Evolutionary conservation across 1,140 invertebrate genomes (phyloP).

Genomic region (Apis dorsata): DNA sequence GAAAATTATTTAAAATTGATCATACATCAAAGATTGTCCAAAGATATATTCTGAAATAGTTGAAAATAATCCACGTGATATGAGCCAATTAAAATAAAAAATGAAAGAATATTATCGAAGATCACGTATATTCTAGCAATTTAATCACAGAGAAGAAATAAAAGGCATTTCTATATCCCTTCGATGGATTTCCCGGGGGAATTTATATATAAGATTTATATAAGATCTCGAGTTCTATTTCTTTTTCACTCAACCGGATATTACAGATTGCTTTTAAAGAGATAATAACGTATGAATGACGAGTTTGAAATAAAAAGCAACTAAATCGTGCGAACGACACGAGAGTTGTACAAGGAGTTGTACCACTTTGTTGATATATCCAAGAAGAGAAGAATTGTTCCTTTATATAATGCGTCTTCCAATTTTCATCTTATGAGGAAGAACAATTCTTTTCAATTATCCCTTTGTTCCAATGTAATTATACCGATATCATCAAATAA

Average conservation of each 20-base stretch:
- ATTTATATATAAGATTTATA: background rate
- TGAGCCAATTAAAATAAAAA: too few species aligned
- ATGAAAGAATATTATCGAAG: background rate
- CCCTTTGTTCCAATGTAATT: too few species aligned
- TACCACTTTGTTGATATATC: background rate
- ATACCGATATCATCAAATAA: too few species aligned
- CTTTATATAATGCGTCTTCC: background rate
- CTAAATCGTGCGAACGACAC: background rate
- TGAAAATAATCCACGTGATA: background rate
- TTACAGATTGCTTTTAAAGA: background rate
- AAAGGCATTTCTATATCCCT: slow-evolving; percentile 18
- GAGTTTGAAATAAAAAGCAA: background rate
- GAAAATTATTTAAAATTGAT: too few species aligned
- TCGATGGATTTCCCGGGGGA: background rate
- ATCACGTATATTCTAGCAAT: background rate
- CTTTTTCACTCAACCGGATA: slow-evolving; percentile 3
- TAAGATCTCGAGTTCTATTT: background rate
- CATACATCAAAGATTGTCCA: background rate
- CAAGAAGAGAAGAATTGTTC: background rate
- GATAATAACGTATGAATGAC: slow-evolving; percentile 14
- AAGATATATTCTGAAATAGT: background rate
- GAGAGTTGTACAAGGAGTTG: background rate
- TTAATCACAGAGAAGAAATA: slow-evolving; percentile 19
- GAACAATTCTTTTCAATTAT: too few species aligned
- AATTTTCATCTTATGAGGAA: too few species aligned